These are phyloP conservation scores for Lordiphosa mommai DNA, from an alignment of 1,140 invertebrate species.

Conservation along the genomic window DNA sequence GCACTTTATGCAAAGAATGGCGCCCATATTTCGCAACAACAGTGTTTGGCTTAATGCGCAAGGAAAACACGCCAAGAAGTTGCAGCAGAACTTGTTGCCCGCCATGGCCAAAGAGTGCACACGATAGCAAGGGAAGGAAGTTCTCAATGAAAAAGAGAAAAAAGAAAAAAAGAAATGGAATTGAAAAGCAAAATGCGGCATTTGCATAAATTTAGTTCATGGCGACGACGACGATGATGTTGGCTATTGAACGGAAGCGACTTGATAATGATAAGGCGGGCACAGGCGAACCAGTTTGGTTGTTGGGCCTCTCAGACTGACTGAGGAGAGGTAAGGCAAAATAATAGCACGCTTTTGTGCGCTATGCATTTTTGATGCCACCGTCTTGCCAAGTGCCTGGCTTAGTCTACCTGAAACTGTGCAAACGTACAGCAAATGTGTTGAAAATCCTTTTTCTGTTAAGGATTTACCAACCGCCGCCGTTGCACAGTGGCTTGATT, in stretches of 20 bases:
- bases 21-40: slow-evolving; percentile 63
- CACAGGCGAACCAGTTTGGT: not conserved
- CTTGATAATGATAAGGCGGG: slow-evolving; percentile 53
- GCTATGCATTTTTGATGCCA: slow-evolving; percentile 33
- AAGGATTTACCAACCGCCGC: slow-evolving; percentile 41
- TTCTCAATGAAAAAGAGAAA: not conserved
- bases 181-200: slow-evolving; percentile 67
- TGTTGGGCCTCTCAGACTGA: not conserved
- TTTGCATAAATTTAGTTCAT: slow-evolving; percentile 66
- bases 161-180: slow-evolving; percentile 38
- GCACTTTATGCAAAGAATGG: slow-evolving; percentile 65
- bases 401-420: slow-evolving; percentile 55
- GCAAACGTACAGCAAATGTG: slow-evolving; percentile 57
- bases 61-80: slow-evolving; percentile 63
- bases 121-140: not conserved
- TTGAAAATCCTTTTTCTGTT: slow-evolving; percentile 63
- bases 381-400: slow-evolving; percentile 3
- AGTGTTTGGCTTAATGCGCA: slow-evolving; percentile 48
- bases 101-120: slow-evolving; percentile 1
- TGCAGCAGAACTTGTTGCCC: slow-evolving; percentile 56
- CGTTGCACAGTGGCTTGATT: too few species aligned
- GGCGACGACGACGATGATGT: slow-evolving; percentile 8
- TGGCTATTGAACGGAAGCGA: slow-evolving; percentile 61
- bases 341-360: slow-evolving; percentile 49
- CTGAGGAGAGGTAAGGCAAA: slow-evolving; percentile 11